Percentiles rank a stretch among this genome's conserved stretches.
Evolutionary conservation across 1,140 invertebrate species (phyloP).

Genomic region (Ips nitidus): DNA sequence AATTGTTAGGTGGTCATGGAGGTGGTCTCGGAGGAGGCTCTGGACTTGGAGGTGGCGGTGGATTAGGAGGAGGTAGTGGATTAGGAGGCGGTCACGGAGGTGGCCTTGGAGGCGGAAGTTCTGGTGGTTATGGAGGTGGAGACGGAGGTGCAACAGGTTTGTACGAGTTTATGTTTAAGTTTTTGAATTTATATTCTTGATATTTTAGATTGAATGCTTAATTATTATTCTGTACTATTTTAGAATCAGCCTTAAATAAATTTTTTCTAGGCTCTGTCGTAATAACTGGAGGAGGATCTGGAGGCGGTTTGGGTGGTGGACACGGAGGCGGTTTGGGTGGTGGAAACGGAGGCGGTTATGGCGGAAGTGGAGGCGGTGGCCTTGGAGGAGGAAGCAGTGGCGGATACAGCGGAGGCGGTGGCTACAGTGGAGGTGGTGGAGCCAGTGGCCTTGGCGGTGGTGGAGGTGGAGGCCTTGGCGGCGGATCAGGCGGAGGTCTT

Average conservation of each 20-base stretch:
- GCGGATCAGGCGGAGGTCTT: slow-evolving; percentile 1
- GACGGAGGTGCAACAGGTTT: slow-evolving; percentile 2
- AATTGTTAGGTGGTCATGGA: not conserved
- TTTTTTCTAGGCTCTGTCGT: not conserved
- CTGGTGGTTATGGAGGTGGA: slow-evolving; percentile 10
- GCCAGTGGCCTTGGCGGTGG: not conserved
- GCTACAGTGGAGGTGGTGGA: slow-evolving; percentile 29
- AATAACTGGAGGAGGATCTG: slow-evolving; percentile 9
- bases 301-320: slow-evolving; percentile 22
- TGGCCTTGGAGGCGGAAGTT: slow-evolving; percentile 9
- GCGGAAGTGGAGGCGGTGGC: slow-evolving; percentile 20
- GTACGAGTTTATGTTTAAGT: not conserved
- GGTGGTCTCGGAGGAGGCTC: slow-evolving; percentile 5
- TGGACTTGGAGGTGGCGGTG: not conserved
- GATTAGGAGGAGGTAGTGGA: not conserved
- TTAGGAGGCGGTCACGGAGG: not conserved
- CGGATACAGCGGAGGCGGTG: slow-evolving; percentile 3
- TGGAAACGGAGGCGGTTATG: slow-evolving; percentile 30
- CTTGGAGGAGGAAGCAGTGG: slow-evolving; percentile 21
- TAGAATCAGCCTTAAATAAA: too few species aligned
- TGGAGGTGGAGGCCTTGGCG: slow-evolving; percentile 24
- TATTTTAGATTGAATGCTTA: not conserved
- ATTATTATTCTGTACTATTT: too few species aligned
- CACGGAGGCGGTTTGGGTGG: slow-evolving; percentile 19
- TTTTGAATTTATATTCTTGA: not conserved